A percentile compares a stretch with the other conserved stretches of the same genome.
phyloP scores from a whole-genome alignment of 2,888 invertebrate genomes.

The Tipula unca region DNA sequence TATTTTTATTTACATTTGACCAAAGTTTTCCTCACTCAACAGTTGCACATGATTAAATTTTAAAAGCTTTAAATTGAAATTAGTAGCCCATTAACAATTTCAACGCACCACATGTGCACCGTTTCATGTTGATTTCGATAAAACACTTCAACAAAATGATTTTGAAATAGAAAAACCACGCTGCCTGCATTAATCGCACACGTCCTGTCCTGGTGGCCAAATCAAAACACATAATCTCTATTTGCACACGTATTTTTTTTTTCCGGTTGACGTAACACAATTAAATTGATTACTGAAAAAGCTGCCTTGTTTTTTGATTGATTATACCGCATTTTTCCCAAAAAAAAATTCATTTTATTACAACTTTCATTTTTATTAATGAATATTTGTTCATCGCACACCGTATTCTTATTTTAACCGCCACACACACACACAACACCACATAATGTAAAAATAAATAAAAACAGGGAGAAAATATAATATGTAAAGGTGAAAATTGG shows the following conservation, averaged over 20 bases:
- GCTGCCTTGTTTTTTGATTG: not conserved
- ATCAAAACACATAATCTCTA: not conserved
- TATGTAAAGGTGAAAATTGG: not conserved
- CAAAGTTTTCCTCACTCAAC: too few species aligned
- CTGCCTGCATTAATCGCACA: not conserved
- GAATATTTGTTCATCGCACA: not conserved
- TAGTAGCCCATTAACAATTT: too few species aligned
- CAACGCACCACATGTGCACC: too few species aligned
- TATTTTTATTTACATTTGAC: too few species aligned
- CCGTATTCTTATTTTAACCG: not conserved
- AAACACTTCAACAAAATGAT: too few species aligned
- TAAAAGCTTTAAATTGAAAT: too few species aligned
- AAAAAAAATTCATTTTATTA: not conserved
- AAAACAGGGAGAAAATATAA: not conserved
- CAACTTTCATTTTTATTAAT: not conserved
- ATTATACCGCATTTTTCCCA: not conserved
- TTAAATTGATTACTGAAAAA: not conserved
- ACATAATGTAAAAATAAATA: not conserved
- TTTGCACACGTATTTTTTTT: not conserved
- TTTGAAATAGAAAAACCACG: not conserved
- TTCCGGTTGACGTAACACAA: not conserved
- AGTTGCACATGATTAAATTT: too few species aligned
- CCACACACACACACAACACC: too few species aligned
- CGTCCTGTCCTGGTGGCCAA: not conserved
- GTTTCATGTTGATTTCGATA: not conserved